These are phyloP conservation scores for Petrosia ficiformis DNA, from an alignment of 37 sponge, comb jelly and placozoan genomes.

Conservation along the genomic window DNA sequence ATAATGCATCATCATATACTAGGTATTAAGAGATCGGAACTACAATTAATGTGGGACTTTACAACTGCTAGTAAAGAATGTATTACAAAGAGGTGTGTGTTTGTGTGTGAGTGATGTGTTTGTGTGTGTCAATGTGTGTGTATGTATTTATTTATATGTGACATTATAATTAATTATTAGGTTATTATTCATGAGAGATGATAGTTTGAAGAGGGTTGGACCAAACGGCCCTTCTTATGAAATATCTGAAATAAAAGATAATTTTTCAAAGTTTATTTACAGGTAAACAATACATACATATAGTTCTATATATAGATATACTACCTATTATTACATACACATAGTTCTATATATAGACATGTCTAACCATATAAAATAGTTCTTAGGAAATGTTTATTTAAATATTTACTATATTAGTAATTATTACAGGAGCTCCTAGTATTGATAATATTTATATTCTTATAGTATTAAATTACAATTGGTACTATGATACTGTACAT, in stretches of 20 bases:
- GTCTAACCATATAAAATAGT: too few species aligned
- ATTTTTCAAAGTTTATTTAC: constrained; percentile 43
- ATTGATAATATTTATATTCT: too few species aligned
- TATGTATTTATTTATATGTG: too few species aligned
- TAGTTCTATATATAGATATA: too few species aligned
- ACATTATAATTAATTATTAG: constrained; percentile 24
- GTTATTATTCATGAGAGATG: constrained; percentile 62
- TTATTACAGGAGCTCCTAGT: too few species aligned
- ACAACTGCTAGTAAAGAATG: constrained; percentile 63
- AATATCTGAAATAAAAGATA: constrained; percentile 32
- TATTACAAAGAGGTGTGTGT: constrained; percentile 67
- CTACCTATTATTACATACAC: too few species aligned
- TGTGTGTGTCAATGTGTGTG: too few species aligned
- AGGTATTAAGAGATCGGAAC: constrained; percentile 46
- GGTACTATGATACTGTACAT: too few species aligned
- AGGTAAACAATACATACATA: constrained; percentile 24
- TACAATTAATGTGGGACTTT: constrained; percentile 79
- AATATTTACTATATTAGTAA: neutral
- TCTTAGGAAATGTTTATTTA: neutral
- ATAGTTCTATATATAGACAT: too few species aligned
- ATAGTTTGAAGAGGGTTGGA: constrained; percentile 54
- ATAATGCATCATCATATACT: neutral
- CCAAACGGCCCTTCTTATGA: constrained; percentile 32
- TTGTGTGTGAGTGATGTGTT: too few species aligned
- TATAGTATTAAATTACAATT: too few species aligned